phyloP scores from a whole-genome alignment of 2,888 invertebrate species.

The Calliphora vomitoria region DNA sequence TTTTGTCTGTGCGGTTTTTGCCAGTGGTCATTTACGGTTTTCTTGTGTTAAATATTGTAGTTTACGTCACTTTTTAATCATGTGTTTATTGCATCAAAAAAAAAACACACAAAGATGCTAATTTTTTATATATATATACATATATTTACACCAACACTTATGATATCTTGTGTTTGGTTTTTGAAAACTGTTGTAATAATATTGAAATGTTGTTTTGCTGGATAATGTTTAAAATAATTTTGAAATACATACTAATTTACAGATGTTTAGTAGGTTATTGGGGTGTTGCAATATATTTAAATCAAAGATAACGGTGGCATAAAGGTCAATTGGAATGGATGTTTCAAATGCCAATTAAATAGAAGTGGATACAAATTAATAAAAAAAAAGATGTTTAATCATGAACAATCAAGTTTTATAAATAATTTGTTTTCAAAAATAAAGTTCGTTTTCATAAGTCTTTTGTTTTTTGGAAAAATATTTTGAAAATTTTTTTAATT shows the following conservation, averaged over 20 bases:
- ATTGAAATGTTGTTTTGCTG: conserved; percentile 46
- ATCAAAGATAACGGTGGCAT: conserved; percentile 34
- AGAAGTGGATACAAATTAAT: background rate
- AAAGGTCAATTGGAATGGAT: conserved; percentile 9
- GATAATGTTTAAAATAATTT: conserved; percentile 14
- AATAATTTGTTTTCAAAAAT: background rate
- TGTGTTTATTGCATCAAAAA: background rate
- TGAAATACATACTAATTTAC: background rate
- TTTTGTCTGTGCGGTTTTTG: conserved; percentile 24
- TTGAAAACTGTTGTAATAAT: conserved; percentile 35
- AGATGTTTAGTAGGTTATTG: conserved; percentile 51
- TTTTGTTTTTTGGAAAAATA: background rate
- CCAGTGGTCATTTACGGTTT: conserved; percentile 35
- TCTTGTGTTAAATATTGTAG: conserved; percentile 15
- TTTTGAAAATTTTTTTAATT: background rate
- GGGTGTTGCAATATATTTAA: conserved; percentile 43
- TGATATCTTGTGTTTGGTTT: background rate
- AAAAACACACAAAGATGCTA: conserved; percentile 55
- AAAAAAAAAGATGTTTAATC: background rate
- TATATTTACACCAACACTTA: background rate
- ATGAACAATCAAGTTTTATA: too few relatives aligned
- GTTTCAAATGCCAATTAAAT: background rate
- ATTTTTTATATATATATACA: conserved; percentile 59
- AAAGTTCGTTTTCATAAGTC: background rate
- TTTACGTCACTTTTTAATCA: conserved; percentile 51